Evolutionary conservation across 2,113 vertebrate species (phyloP), one percentile per base, ranked within the genome.

Genomic region (Tenrec ecaudatus): DNA sequence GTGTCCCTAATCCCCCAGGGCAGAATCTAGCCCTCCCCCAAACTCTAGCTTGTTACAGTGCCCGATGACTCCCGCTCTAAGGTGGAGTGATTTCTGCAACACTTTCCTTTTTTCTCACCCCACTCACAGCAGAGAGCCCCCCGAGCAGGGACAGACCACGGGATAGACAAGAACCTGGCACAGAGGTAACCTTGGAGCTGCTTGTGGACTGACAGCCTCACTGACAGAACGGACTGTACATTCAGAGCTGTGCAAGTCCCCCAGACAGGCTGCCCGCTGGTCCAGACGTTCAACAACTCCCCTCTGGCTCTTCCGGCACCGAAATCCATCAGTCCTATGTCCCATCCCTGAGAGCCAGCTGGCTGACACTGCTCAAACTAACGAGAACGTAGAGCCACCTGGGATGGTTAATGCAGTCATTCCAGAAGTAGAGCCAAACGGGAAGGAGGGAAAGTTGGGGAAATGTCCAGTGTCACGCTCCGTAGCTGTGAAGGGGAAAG

Each of bases 271-370:
- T 73, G 16, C 15, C 36, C 2, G 19, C 57, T 60, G 15, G 57
- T 64, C 40, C 58, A 16, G 9, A 76, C 92, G 79, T 88, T 68
- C 57, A 2, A n/a, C 31, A 33, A 38, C 31, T 86, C 3, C 10
- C 66, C 33, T 40, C 23, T 29, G 38, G 82, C 20, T 91, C 60
- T 86, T 92, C 19, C 16, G 85, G 87, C 38, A 88, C 6, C 47
- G 79, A 86, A 77, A 62, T 71, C 12, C 77, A 23, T 29, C 73
- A 84, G n/a, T 92, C 73, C 57, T 69, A 6, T 78, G 94, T 82
- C 84, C 87, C n/a, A 64, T 38, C 53, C 83, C 73, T 91, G 33
- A 33, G 25, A 40, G 27, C 12, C 16, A 73, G 29, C 69, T 94
- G 15, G 5, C 71, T 94, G 84, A 73, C 71, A 60, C 1, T 86